Conservation (phyloP, 2,797 vertebrate species). For the Meda fulgida region DNA sequence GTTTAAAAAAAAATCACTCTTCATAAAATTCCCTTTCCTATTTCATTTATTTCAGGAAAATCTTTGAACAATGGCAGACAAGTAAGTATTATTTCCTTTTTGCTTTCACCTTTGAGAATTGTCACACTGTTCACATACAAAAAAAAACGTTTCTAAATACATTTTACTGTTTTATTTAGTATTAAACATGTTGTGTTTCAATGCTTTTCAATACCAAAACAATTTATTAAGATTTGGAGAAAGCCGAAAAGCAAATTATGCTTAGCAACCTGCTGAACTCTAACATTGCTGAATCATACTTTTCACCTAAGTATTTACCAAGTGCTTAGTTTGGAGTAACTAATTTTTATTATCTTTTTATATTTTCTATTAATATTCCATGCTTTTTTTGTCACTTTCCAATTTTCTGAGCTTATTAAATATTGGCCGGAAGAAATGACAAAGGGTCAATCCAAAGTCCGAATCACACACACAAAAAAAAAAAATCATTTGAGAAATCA, state of each 20-base stretch:
- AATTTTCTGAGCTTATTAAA: background rate
- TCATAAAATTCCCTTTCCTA: background rate
- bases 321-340: background rate
- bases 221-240: background rate
- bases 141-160: background rate
- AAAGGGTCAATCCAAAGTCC: background rate
- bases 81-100: slow-evolving; percentile 19
- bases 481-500: background rate
- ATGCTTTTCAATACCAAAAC: background rate
- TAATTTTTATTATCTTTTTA: background rate
- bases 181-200: no score
- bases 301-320: background rate
- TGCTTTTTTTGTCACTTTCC: background rate
- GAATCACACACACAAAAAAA: no score
- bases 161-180: background rate
- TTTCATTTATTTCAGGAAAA: slow-evolving; percentile 34
- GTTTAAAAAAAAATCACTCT: background rate
- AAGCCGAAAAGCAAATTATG: background rate
- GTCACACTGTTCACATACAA: background rate
- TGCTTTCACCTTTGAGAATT: background rate
- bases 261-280: no score
- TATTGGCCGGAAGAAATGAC: background rate
- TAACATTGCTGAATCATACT: background rate
- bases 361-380: background rate
- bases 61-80: slow-evolving; percentile 32